Evolutionary conservation across 2,113 vertebrate genomes (phyloP).

Genomic region (Glareola pratincola): DNA sequence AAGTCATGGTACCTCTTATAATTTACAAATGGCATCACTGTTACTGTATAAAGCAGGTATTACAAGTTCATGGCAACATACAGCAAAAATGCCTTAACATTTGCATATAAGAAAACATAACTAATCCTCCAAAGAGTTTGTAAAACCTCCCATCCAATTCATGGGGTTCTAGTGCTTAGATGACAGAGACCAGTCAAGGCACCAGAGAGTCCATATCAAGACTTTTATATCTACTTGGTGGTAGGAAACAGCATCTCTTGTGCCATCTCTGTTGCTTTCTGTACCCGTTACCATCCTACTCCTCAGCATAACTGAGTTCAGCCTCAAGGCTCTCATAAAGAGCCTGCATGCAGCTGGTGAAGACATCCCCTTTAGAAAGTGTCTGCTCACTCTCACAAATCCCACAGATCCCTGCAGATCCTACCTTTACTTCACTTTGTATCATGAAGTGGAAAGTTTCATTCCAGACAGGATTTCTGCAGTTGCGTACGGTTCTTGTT

Average conservation of each 20-base stretch:
- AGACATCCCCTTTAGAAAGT: neutral
- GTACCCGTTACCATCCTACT: neutral
- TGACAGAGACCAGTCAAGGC: neutral
- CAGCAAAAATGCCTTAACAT: neutral
- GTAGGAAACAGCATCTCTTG: neutral
- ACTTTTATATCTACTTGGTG: neutral
- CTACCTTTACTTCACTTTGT: slow-evolving; percentile 80
- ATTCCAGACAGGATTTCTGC: slow-evolving; percentile 80
- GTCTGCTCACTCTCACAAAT: neutral
- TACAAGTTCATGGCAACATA: neutral
- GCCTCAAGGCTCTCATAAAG: neutral
- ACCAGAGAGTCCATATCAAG: neutral
- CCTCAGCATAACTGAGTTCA: neutral
- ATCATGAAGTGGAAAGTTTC: slow-evolving; percentile 81
- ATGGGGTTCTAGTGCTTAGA: neutral
- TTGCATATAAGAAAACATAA: neutral
- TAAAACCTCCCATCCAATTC: neutral
- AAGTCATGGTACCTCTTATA: neutral
- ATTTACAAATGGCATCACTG: neutral
- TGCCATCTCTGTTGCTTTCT: neutral
- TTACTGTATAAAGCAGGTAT: neutral
- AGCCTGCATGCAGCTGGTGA: neutral
- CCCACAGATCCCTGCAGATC: neutral
- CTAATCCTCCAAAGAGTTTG: neutral
- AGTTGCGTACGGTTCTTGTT: slow-evolving; percentile 74